Percentiles rank a stretch among this genome's conserved stretches.
Evolutionary conservation across 2,113 vertebrate genomes (phyloP).

Genomic region (Spermophilus dauricus): DNA sequence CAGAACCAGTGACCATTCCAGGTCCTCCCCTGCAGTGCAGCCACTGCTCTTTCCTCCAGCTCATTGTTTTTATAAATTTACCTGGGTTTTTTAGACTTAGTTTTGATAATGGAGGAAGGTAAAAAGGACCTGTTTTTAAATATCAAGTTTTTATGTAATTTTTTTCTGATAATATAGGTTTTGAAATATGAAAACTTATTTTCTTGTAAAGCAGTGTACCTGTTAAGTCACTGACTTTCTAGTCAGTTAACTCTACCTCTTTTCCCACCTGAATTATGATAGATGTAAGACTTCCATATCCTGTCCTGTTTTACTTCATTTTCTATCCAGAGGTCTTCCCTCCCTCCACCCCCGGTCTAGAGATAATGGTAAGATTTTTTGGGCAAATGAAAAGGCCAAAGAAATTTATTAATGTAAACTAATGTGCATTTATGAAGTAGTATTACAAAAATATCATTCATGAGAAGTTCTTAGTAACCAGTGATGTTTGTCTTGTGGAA

Average conservation of each 20-base stretch:
- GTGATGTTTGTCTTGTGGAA: neutral
- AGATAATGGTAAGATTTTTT: neutral
- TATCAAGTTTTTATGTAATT: neutral
- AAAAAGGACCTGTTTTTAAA: neutral
- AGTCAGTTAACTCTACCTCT: neutral
- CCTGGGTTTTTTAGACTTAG: neutral
- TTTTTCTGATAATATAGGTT: constrained; percentile 43
- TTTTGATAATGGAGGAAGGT: constrained; percentile 23
- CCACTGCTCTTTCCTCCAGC: neutral
- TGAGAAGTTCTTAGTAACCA: neutral
- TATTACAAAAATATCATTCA: neutral
- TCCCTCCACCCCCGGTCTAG: neutral
- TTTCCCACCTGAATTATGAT: neutral
- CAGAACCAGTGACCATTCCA: neutral
- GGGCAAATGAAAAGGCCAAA: neutral
- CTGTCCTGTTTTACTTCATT: neutral
- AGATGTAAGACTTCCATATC: neutral
- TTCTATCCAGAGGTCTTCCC: neutral
- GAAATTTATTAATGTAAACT: neutral
- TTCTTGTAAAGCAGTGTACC: neutral
- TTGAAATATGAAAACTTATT: constrained; percentile 38
- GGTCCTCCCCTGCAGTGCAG: neutral
- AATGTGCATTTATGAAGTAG: neutral
- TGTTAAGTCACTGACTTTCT: constrained; percentile 42
- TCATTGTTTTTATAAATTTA: neutral